phyloP scores from a whole-genome alignment of 2,888 invertebrate species.

The Lithophane semibrunnea region DNA sequence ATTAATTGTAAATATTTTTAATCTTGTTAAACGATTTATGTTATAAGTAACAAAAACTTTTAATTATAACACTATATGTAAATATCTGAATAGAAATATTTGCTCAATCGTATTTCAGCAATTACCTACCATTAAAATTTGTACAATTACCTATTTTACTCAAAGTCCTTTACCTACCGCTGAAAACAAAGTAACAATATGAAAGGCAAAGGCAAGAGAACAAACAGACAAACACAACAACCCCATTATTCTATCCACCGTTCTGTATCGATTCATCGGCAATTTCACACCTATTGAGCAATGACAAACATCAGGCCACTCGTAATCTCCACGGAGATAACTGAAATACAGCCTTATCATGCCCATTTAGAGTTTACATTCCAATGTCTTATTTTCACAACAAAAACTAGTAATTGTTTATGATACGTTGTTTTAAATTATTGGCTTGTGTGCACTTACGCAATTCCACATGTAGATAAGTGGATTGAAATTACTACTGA shows the following conservation, averaged over 20 bases:
- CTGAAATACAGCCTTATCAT: constrained; percentile 62
- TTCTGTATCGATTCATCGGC: constrained; percentile 77
- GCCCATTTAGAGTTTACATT: constrained; percentile 58
- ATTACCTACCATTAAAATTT: background rate
- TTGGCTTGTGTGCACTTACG: constrained; percentile 67
- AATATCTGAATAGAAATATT: background rate
- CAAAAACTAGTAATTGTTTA: constrained; percentile 64
- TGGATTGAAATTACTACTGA: constrained; percentile 60
- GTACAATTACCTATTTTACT: background rate
- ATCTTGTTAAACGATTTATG: background rate
- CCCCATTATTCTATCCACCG: constrained; percentile 73
- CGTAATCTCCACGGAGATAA: constrained; percentile 57
- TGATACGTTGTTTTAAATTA: constrained; percentile 71
- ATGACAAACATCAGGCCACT: constrained; percentile 73
- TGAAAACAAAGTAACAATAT: constrained; percentile 7
- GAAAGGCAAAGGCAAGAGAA: constrained; percentile 44
- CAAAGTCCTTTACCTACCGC: background rate
- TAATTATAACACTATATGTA: background rate
- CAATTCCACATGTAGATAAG: constrained; percentile 64
- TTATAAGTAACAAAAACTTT: background rate
- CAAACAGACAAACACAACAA: constrained; percentile 66
- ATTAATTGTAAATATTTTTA: constrained; percentile 1
- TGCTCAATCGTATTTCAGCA: background rate
- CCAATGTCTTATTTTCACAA: constrained; percentile 14
- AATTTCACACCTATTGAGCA: constrained; percentile 83